Evolutionary conservation across 2,797 vertebrate genomes (phyloP).

Genomic region (Rhabdophis nuchalis): DNA sequence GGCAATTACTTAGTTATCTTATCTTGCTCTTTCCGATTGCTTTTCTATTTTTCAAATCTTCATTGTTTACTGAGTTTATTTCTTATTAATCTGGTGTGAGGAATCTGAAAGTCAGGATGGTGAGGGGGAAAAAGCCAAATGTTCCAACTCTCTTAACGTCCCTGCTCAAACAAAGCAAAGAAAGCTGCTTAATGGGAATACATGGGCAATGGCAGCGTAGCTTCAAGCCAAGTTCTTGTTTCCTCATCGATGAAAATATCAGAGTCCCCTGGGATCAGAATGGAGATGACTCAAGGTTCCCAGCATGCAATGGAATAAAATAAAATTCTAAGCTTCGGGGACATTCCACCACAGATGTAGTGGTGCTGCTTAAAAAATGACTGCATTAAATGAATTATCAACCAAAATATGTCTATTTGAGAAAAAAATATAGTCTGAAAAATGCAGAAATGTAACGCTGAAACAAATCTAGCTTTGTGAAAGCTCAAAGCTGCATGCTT

Average conservation of each 20-base stretch:
- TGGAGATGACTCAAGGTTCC: constrained; percentile 35
- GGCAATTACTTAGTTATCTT: neutral
- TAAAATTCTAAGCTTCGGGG: neutral
- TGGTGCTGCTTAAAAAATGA: neutral
- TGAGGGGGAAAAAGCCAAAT: constrained; percentile 22
- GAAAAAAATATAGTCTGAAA: neutral
- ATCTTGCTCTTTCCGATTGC: neutral
- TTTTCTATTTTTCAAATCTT: neutral
- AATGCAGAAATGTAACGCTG: neutral
- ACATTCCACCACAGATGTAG: neutral
- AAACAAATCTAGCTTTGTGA: neutral
- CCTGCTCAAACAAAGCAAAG: constrained; percentile 30
- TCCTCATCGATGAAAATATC: constrained; percentile 21
- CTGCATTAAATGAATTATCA: neutral
- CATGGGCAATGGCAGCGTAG: constrained; percentile 6
- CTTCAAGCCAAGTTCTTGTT: neutral
- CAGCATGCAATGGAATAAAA: constrained; percentile 8
- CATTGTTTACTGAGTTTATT: neutral
- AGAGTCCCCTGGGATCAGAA: constrained; percentile 27
- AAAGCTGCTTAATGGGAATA: constrained; percentile 8
- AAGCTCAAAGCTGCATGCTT: neutral
- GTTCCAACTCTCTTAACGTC: constrained; percentile 19
- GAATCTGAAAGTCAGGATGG: constrained; percentile 1
- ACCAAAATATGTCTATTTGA: neutral
- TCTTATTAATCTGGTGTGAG: neutral